Evolutionary conservation across 1,140 invertebrate genomes (phyloP).

Genomic region (Neodiprion lecontei): DNA sequence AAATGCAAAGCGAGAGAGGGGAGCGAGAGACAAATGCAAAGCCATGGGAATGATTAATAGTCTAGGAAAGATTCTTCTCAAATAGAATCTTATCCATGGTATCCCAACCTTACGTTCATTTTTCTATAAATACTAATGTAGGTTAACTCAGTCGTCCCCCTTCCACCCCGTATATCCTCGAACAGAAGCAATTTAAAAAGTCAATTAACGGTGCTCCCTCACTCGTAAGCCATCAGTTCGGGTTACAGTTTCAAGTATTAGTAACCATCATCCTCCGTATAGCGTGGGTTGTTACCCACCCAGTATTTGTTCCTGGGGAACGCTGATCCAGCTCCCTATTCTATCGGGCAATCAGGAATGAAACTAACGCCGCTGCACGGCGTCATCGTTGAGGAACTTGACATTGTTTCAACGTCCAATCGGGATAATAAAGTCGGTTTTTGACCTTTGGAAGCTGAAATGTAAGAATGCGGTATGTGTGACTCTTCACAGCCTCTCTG

Average conservation of each 20-base stretch:
- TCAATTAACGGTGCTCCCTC: constrained; percentile 1
- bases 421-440: too few relatives aligned
- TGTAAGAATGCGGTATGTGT: too few relatives aligned
- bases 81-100: not conserved
- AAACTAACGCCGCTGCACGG: too few relatives aligned
- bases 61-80: constrained; percentile 2
- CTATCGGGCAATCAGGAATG: too few relatives aligned
- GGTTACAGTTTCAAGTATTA: not conserved
- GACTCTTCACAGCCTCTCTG: too few relatives aligned
- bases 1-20: not conserved
- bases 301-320: too few relatives aligned
- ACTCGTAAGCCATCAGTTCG: not conserved
- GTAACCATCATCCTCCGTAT: too few relatives aligned
- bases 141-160: not conserved
- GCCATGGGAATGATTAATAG: constrained; percentile 1
- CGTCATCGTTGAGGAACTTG: not conserved
- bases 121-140: not conserved
- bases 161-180: not conserved
- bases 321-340: too few relatives aligned
- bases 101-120: not conserved
- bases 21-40: not conserved
- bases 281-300: too few relatives aligned
- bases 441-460: too few relatives aligned
- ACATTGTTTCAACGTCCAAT: not conserved
- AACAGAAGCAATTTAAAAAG: constrained; percentile 7